These are phyloP conservation scores for Acrobasis consociella DNA, from an alignment of 2,888 invertebrate species.

Conservation along the genomic window DNA sequence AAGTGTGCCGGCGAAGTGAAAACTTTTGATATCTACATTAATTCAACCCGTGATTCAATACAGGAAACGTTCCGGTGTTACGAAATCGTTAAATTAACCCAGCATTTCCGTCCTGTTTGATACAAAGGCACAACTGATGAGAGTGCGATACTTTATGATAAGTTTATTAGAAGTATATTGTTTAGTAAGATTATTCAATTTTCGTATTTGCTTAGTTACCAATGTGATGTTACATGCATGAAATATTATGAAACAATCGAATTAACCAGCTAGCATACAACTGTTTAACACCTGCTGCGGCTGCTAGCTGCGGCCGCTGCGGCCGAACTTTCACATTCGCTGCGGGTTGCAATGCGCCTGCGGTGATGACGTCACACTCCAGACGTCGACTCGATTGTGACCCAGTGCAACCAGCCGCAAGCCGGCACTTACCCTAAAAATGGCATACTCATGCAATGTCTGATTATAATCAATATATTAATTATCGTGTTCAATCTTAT, in stretches of 20 bases:
- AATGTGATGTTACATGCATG: conserved; percentile 18
- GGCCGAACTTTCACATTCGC: conserved; percentile 78
- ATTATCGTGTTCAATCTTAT: background rate
- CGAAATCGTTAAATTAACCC: conserved; percentile 43
- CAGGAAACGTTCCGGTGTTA: conserved; percentile 44
- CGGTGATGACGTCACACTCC: conserved; percentile 64
- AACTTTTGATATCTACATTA: conserved; percentile 28
- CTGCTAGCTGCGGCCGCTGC: conserved; percentile 56
- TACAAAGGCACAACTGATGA: conserved; percentile 46
- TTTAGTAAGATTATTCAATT: background rate
- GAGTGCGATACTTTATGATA: conserved; percentile 29
- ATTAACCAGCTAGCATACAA: conserved; percentile 44
- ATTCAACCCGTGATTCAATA: conserved; percentile 35
- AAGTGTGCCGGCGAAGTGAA: conserved; percentile 53
- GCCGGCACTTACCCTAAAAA: conserved; percentile 3
- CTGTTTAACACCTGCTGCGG: conserved; percentile 66
- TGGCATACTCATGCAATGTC: background rate
- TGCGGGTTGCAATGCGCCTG: conserved; percentile 66
- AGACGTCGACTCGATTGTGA: conserved; percentile 34
- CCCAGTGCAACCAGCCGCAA: conserved; percentile 39
- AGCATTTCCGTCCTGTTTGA: conserved; percentile 38
- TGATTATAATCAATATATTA: background rate
- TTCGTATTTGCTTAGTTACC: background rate
- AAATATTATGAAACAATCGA: conserved; percentile 17
- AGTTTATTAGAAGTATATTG: background rate